A percentile compares a stretch with the other conserved stretches of the same genome.
Conservation (phyloP, 2,113 vertebrate species). For the Podiceps cristatus region DNA sequence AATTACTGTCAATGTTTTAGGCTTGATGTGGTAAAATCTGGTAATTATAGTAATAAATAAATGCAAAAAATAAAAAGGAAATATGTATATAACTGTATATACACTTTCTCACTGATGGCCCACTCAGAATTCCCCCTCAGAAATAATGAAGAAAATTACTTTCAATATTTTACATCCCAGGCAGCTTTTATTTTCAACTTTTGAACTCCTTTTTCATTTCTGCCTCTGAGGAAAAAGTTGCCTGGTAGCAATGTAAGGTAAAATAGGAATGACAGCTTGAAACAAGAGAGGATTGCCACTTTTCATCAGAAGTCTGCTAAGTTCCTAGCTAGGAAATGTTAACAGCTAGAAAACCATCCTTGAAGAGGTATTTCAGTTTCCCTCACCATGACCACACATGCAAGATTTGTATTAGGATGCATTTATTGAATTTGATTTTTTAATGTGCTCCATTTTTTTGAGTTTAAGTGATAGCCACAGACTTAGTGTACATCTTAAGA, state of each 20-base stretch:
- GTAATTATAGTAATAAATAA: background rate
- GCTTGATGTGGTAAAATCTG: background rate
- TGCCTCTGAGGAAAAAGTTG: background rate
- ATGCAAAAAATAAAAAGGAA: background rate
- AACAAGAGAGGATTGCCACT: background rate
- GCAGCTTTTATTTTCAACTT: background rate
- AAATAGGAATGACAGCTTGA: background rate
- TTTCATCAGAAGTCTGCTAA: background rate
- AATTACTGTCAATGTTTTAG: background rate
- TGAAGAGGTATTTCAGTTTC: background rate
- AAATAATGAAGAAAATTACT: background rate
- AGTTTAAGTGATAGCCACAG: background rate
- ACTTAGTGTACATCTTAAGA: background rate
- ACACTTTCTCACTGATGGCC: background rate
- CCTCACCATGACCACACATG: background rate
- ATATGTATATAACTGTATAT: background rate
- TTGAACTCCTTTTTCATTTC: background rate
- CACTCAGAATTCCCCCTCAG: background rate
- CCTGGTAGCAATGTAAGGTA: background rate
- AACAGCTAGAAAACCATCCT: background rate
- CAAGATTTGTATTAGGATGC: background rate
- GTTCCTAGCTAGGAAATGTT: background rate
- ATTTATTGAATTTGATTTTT: background rate
- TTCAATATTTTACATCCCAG: background rate
- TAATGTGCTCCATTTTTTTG: background rate